phyloP scores from a whole-genome alignment of 2,113 vertebrate species.

The Henicopernis longicauda region DNA sequence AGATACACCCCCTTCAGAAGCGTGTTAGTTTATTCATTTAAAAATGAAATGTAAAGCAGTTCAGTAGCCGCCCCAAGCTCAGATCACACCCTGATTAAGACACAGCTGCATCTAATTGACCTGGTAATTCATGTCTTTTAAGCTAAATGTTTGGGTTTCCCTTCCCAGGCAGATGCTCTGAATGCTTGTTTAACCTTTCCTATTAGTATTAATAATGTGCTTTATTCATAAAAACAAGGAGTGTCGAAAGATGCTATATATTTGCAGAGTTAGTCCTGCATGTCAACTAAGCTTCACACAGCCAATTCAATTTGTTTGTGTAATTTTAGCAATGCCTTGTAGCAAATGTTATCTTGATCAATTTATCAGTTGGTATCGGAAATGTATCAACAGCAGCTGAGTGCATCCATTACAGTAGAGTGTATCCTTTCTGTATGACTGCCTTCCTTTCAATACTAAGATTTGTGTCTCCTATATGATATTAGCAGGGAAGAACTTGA shows the following conservation, averaged over 20 bases:
- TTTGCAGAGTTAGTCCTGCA: not conserved
- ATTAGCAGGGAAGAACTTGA: not conserved
- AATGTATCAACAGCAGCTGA: not conserved
- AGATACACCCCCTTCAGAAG: not conserved
- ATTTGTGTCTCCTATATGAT: not conserved
- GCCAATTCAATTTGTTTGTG: not conserved
- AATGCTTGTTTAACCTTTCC: not conserved
- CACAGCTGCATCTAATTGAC: not conserved
- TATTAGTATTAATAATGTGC: not conserved
- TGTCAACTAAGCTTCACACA: not conserved
- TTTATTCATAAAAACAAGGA: not conserved
- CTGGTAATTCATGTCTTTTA: not conserved
- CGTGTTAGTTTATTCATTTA: not conserved
- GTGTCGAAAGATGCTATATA: not conserved
- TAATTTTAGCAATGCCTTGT: not conserved
- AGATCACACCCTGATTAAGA: not conserved
- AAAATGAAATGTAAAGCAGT: not conserved
- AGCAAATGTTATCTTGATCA: not conserved
- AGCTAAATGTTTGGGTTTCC: not conserved
- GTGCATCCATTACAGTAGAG: not conserved
- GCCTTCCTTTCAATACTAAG: not conserved
- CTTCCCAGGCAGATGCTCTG: not conserved
- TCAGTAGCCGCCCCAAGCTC: not conserved
- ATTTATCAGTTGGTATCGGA: not conserved
- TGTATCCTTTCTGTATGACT: not conserved